Evolutionary conservation across 1,140 invertebrate genomes (phyloP).

Genomic region (Aradophagus sp.): DNA sequence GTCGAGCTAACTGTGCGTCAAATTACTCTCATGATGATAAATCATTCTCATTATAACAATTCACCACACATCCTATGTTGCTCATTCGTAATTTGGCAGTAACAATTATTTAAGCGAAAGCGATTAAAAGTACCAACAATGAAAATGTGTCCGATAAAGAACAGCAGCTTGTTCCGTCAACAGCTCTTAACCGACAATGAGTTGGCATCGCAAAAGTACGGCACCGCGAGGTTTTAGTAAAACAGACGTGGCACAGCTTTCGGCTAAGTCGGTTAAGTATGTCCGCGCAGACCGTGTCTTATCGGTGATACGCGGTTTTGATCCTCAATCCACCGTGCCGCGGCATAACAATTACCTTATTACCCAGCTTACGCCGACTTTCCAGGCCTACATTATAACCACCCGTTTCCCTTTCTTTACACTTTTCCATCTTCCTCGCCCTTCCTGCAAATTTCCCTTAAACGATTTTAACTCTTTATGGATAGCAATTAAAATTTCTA

Average conservation of each 20-base stretch:
- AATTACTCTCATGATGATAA: no score
- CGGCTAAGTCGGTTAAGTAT: slow-evolving; percentile 60
- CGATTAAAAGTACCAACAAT: no score
- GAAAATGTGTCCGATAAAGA: slow-evolving; percentile 5
- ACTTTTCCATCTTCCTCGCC: slow-evolving; percentile 3
- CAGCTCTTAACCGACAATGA: slow-evolving; percentile 24
- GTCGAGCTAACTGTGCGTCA: no score
- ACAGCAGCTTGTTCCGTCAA: slow-evolving; percentile 2
- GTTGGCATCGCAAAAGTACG: slow-evolving; percentile 33
- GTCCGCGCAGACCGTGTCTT: slow-evolving; percentile 59
- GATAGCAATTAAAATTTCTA: no score
- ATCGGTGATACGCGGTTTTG: slow-evolving; percentile 59
- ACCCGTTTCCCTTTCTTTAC: slow-evolving; percentile 16
- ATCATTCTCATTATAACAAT: no score
- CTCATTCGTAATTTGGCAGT: no score
- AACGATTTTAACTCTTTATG: no score
- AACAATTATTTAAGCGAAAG: no score
- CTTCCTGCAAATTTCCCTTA: slow-evolving; percentile 3
- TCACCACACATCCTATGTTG: no score
- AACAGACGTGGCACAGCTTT: slow-evolving; percentile 51
- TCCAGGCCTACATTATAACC: slow-evolving; percentile 47
- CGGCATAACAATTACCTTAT: slow-evolving; percentile 62
- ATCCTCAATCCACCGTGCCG: slow-evolving; percentile 58
- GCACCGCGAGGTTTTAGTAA: slow-evolving; percentile 41
- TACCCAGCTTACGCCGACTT: slow-evolving; percentile 49